Conservation (phyloP, 1,140 invertebrate species). For the Caenorhabditis remanei region DNA sequence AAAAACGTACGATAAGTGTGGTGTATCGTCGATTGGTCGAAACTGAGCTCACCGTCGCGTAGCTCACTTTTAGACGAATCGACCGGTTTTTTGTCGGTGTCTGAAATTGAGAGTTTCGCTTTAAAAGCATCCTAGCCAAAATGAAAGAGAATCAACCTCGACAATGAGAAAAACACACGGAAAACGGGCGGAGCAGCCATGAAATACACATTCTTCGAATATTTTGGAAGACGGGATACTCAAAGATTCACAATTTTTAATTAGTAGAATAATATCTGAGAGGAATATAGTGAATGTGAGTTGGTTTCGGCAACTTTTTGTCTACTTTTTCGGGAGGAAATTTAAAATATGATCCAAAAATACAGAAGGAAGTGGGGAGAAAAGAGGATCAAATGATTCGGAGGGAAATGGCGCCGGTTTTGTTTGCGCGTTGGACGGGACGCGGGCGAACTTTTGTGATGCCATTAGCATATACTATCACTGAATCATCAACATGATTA, state of each 20-base stretch:
- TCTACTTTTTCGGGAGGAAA: too few species aligned
- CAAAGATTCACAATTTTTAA: too few species aligned
- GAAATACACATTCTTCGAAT: background rate
- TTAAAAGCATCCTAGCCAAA: background rate
- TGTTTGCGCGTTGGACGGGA: background rate
- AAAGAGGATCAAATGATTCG: background rate
- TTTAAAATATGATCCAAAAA: too few species aligned
- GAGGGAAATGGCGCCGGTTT: background rate
- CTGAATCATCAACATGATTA: slow-evolving; percentile 14
- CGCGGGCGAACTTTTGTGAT: slow-evolving; percentile 2
- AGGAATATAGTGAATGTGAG: too few species aligned
- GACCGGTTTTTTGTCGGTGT: slow-evolving; percentile 3
- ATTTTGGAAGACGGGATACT: too few species aligned
- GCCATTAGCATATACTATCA: slow-evolving; percentile 53
- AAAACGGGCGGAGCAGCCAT: background rate
- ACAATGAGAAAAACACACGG: background rate
- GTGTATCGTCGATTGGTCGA: background rate
- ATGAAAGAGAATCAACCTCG: background rate
- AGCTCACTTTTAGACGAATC: background rate
- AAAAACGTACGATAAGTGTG: background rate
- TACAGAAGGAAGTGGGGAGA: background rate
- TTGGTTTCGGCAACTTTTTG: too few species aligned
- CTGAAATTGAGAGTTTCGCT: background rate
- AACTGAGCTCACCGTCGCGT: background rate
- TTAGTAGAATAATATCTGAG: too few species aligned